phyloP scores from a whole-genome alignment of 1,140 invertebrate species.

The Papilio xuthus region DNA sequence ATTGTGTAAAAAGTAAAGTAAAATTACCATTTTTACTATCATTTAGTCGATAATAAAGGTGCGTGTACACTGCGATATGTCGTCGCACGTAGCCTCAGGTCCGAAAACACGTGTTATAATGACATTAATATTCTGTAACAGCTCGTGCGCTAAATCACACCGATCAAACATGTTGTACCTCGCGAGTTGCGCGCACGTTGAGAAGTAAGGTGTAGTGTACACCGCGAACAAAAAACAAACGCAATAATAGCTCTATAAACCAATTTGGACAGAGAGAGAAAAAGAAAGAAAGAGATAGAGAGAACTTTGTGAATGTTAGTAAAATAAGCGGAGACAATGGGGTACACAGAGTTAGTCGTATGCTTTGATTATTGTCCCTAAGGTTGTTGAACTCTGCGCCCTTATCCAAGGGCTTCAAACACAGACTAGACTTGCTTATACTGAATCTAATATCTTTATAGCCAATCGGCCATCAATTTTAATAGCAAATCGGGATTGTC shows the following conservation, averaged over 20 bases:
- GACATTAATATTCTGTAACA: constrained; percentile 50
- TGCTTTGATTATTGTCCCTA: no score
- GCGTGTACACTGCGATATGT: constrained; percentile 11
- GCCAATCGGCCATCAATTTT: no score
- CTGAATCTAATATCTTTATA: no score
- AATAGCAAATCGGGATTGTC: no score
- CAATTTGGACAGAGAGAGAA: background rate
- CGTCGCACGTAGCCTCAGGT: background rate
- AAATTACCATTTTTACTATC: constrained; percentile 25
- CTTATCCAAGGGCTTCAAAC: no score
- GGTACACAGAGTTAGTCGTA: no score
- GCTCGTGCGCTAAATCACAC: constrained; percentile 57
- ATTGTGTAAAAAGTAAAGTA: constrained; percentile 1
- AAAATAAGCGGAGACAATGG: no score
- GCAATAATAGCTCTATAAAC: background rate
- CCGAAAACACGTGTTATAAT: constrained; percentile 50
- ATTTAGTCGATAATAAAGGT: constrained; percentile 6
- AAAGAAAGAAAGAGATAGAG: no score
- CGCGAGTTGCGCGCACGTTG: constrained; percentile 54
- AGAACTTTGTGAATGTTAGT: no score
- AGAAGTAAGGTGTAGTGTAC: constrained; percentile 46
- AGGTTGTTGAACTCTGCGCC: no score
- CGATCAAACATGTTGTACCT: constrained; percentile 66
- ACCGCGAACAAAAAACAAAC: constrained; percentile 16
- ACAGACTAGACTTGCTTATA: no score